Conservation (phyloP, 2,113 vertebrate species). For the Hemicordylus capensis region DNA sequence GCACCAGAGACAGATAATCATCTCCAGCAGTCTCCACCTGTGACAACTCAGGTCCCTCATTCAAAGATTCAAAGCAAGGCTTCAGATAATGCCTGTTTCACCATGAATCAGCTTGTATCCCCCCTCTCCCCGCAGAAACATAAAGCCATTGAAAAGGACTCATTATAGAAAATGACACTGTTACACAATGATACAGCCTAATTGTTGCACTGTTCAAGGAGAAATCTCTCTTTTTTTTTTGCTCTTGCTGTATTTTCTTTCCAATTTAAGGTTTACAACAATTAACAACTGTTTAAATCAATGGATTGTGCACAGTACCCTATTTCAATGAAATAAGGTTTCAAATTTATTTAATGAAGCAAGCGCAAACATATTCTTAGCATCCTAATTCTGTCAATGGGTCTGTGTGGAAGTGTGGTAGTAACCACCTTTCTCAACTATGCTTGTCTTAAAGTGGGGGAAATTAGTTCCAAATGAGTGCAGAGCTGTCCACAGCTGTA, state of each 20-base stretch:
- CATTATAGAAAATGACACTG: not conserved
- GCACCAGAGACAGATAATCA: constrained; percentile 30
- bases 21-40: constrained; percentile 15
- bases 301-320: not conserved
- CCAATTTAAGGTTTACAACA: not conserved
- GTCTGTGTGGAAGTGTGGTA: too few relatives aligned
- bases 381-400: not conserved
- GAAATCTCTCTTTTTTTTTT: not conserved
- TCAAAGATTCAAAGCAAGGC: not conserved
- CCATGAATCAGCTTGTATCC: not conserved
- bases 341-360: not conserved
- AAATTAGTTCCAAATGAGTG: too few relatives aligned
- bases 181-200: constrained; percentile 9
- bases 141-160: constrained; percentile 3
- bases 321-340: not conserved
- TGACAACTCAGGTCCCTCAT: not conserved
- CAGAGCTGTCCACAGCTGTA: too few relatives aligned
- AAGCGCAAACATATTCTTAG: not conserved
- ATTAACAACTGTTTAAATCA: not conserved
- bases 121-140: not conserved
- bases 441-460: too few relatives aligned
- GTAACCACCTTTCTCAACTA: too few relatives aligned
- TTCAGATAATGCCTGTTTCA: not conserved
- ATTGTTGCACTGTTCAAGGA: not conserved
- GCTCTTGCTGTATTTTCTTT: not conserved